Evolutionary conservation across 2,797 vertebrate species (phyloP).

Genomic region (Malacoraja senta): DNA sequence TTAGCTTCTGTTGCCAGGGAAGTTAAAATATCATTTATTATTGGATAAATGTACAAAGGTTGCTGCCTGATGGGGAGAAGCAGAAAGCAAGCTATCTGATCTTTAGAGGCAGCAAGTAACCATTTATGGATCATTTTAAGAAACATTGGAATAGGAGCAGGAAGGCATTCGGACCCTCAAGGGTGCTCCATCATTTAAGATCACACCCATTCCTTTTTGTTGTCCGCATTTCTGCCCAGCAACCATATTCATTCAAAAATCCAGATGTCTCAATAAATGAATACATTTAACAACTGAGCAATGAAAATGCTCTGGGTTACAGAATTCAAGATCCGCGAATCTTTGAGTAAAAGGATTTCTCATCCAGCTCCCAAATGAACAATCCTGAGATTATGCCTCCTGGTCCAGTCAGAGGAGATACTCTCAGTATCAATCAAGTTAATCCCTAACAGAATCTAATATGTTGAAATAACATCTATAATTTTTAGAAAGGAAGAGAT

Average conservation of each 20-base stretch:
- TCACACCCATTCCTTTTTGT: not conserved
- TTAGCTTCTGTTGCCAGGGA: slow-evolving; percentile 86
- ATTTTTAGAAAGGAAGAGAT: not conserved
- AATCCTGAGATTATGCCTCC: not conserved
- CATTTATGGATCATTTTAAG: not conserved
- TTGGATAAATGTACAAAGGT: slow-evolving; percentile 64
- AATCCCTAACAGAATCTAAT: not conserved
- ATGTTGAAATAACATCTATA: not conserved
- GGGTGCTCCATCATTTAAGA: not conserved
- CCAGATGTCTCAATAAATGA: not conserved
- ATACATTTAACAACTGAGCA: not conserved
- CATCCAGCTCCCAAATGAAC: not conserved
- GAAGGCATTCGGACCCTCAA: not conserved
- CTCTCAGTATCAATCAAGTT: too few relatives aligned
- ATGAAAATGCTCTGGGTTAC: not conserved
- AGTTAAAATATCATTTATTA: slow-evolving; percentile 68
- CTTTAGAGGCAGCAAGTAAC: not conserved
- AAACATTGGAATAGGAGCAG: not conserved
- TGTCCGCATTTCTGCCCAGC: not conserved
- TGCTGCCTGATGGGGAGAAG: slow-evolving; percentile 51
- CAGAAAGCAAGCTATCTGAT: slow-evolving; percentile 40
- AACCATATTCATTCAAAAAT: not conserved
- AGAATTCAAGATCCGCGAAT: not conserved
- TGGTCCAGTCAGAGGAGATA: not conserved
- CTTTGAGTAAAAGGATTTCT: not conserved